Conservation (phyloP, 1,140 invertebrate species). For the Drosophila melanica region DNA sequence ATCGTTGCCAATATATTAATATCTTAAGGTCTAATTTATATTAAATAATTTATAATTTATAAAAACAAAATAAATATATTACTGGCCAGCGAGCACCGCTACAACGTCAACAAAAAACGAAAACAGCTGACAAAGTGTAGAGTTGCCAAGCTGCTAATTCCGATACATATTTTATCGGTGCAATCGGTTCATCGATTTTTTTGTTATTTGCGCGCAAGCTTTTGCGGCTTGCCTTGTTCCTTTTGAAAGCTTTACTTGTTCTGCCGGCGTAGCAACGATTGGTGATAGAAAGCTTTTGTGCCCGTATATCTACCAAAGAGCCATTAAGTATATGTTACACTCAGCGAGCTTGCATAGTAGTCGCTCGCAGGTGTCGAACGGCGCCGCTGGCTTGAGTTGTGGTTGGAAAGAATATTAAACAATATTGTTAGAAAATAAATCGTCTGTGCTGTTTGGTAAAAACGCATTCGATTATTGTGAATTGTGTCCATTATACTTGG, state of each 20-base stretch:
- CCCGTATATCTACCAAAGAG: conserved; percentile 19
- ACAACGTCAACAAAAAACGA: conserved; percentile 75
- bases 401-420: neutral
- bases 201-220: neutral
- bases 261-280: conserved; percentile 3
- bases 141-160: neutral
- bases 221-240: neutral
- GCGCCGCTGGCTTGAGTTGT: conserved; percentile 5
- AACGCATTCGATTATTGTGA: conserved; percentile 20
- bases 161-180: neutral
- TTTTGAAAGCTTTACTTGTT: conserved; percentile 15
- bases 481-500: conserved; percentile 17
- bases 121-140: conserved; percentile 52
- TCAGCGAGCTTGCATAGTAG: conserved; percentile 5
- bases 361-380: conserved; percentile 29
- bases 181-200: conserved; percentile 13
- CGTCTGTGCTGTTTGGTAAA: conserved; percentile 17
- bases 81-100: conserved; percentile 21
- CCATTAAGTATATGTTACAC: no score
- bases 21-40: conserved; percentile 27
- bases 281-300: conserved; percentile 20
- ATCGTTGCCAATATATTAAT: conserved; percentile 34
- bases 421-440: conserved; percentile 33
- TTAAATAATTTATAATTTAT: conserved; percentile 14
- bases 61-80: conserved; percentile 14